Evolutionary conservation across 2,888 invertebrate genomes (phyloP), one percentile per base, ranked within the genome.

Genomic region (Hypena proboscidalis): DNA sequence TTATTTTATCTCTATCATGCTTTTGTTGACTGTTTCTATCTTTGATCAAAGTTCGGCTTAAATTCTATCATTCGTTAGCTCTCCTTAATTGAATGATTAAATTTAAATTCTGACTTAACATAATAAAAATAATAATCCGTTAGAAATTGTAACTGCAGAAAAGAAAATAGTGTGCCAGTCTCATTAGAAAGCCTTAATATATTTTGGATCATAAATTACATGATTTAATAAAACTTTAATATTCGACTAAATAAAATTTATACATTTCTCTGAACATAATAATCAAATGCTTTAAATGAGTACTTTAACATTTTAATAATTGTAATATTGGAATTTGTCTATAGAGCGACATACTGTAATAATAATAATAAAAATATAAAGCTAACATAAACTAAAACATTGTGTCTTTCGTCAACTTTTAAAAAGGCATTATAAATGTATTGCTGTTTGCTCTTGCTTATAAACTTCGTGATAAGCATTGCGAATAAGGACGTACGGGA

Each of bases 391-490:
- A 45, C 26, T 53, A 42, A 39, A 52, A 40, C 45, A 19, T 31
- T 56, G 36, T 59, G 65, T 73, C 63, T 72, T 67, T 69, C 57
- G 58, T 60, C 45, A 54, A 47, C 36, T 36, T 58, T 54, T 58
- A 31, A 49, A 54, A 59, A 56, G 19, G 53, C 54, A 67, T 83
- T 83, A 89, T 60, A 86, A 84, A 82, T 91, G 91, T 67, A 75
- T 73, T 35, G 92, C 83, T 68, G 93, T 85, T 75, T 96, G 96
- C 79, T 97, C 97, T 70, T 96, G 95, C 82, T 97, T 97, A 83
- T 97, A 97, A 50, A 98, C 98, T 69, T 97, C 97, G 82, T 99
- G 98, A 91, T 98, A 99, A 69, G 99, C 98, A 80, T 99, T 99
- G 45, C 99, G 94, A 71, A 99, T 97, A 35, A 99, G 93, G 11